Percentiles rank a stretch among this genome's conserved stretches.
These are phyloP conservation scores for Mohoua ochrocephala DNA, from an alignment of 2,113 vertebrate species.

Conservation along the genomic window DNA sequence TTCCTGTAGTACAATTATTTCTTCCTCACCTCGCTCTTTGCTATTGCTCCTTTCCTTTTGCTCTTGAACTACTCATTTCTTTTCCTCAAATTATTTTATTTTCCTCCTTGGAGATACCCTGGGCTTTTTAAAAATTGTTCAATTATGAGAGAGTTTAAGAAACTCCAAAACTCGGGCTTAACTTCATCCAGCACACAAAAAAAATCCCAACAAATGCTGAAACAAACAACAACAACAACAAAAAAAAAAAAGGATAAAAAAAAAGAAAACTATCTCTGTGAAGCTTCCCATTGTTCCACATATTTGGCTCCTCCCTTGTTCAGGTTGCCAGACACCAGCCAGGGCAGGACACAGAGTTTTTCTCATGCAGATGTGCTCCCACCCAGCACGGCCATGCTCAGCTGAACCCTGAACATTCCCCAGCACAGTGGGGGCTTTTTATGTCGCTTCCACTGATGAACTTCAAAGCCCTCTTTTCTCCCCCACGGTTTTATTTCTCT, in stretches of 20 bases:
- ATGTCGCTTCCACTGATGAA: slow-evolving; percentile 36
- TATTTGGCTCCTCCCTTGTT: not conserved
- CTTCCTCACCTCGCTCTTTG: not conserved
- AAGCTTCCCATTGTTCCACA: not conserved
- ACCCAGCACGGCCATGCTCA: not conserved
- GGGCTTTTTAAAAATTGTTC: not conserved
- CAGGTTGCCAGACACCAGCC: not conserved
- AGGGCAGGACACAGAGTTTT: not conserved
- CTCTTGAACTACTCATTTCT: not conserved
- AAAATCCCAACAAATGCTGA: not conserved
- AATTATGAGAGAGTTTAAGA: not conserved
- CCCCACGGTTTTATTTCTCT: slow-evolving; percentile 37
- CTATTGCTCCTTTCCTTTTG: not conserved
- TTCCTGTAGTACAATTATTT: not conserved
- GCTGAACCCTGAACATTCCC: not conserved
- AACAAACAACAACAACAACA: no score
- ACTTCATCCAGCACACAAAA: not conserved
- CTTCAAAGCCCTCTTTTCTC: slow-evolving; percentile 42
- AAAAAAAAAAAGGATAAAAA: no score
- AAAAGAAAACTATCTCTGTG: not conserved
- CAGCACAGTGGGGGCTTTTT: slow-evolving; percentile 41
- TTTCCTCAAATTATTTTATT: not conserved
- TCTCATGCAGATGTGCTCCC: slow-evolving; percentile 2
- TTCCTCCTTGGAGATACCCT: not conserved
- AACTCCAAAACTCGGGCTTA: not conserved